Evolutionary conservation across 1,140 invertebrate species (phyloP).

Genomic region (Drosophila arizonae): DNA sequence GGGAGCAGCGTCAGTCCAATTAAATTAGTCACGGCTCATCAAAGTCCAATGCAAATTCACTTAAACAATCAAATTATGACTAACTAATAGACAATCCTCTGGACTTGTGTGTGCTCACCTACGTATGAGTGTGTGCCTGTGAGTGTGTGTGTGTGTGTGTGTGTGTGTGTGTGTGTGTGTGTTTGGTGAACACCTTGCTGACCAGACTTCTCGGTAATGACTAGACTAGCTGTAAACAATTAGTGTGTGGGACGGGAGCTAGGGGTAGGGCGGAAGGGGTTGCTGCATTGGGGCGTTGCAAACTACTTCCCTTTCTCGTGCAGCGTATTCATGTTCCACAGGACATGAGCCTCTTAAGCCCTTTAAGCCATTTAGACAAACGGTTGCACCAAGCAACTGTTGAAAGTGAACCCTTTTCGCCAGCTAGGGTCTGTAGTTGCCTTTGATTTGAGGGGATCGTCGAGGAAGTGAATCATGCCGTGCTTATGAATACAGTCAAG

Average conservation of each 20-base stretch:
- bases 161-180: neutral
- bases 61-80: constrained; percentile 42
- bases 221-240: constrained; percentile 22
- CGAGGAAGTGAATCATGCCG: constrained; percentile 6
- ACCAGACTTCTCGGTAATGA: constrained; percentile 38
- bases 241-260: neutral
- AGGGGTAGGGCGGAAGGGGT: neutral
- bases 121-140: neutral
- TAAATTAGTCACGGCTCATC: constrained; percentile 10
- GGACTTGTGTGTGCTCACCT: constrained; percentile 7
- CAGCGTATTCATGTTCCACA: constrained; percentile 29
- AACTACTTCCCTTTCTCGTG: constrained; percentile 27
- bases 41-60: constrained; percentile 20
- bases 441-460: constrained; percentile 15
- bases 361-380: constrained; percentile 31
- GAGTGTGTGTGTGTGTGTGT: neutral
- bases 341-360: constrained; percentile 68
- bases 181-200: constrained; percentile 48
- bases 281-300: neutral
- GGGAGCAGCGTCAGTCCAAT: constrained; percentile 18
- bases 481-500: constrained; percentile 38
- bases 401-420: constrained; percentile 51
- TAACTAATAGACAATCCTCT: constrained; percentile 3
- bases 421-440: constrained; percentile 5
- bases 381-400: constrained; percentile 36